A percentile compares a stretch with the other conserved stretches of the same genome.
These are phyloP conservation scores for Endomychus coccineus DNA, from an alignment of 2,888 invertebrate species.

Conservation along the genomic window DNA sequence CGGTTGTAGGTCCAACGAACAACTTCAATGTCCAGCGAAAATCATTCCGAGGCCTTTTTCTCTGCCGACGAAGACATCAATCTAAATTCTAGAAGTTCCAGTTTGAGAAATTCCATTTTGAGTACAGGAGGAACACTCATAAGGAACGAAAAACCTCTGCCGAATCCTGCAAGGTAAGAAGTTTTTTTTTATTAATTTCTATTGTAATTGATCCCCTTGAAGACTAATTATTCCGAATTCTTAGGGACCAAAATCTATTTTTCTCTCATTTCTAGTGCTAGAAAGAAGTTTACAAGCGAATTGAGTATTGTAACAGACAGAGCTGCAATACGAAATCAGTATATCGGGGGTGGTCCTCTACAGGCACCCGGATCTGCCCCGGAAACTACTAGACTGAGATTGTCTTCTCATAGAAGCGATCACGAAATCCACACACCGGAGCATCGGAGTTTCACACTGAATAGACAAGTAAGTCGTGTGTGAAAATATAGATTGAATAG, in stretches of 20 bases:
- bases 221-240: no score
- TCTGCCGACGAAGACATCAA: constrained; percentile 86
- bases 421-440: constrained; percentile 58
- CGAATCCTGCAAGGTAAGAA: constrained; percentile 6
- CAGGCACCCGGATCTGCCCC: constrained; percentile 35
- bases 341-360: constrained; percentile 28
- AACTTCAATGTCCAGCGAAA: constrained; percentile 81
- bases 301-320: constrained; percentile 47
- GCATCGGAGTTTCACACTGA: constrained; percentile 43
- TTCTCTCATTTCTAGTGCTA: constrained; percentile 21
- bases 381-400: constrained; percentile 33
- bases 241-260: no score
- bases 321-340: constrained; percentile 39
- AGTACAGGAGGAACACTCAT: constrained; percentile 39
- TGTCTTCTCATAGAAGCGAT: constrained; percentile 54
- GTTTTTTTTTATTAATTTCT: background rate
- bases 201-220: background rate
- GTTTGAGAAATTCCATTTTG: constrained; percentile 59
- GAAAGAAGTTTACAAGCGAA: constrained; percentile 53
- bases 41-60: constrained; percentile 86
- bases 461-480: constrained; percentile 22
- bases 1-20: constrained; percentile 61
- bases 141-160: constrained; percentile 36
- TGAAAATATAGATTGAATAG: no score
- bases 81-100: constrained; percentile 59